Conservation (phyloP, 2,113 vertebrate species). For the Ochotona curzoniae region DNA sequence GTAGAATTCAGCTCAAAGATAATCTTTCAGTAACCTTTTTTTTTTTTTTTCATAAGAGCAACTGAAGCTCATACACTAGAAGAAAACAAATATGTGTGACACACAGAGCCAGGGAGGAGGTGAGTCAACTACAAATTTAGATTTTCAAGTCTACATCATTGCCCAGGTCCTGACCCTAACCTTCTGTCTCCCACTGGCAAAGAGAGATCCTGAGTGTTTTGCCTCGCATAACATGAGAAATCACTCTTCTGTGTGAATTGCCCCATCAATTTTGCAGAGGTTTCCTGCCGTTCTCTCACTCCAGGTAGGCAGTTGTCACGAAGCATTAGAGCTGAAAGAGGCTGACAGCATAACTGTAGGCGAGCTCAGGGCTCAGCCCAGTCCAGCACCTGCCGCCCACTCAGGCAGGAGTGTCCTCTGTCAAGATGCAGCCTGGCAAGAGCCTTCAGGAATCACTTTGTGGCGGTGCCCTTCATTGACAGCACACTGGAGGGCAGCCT, state of each 20-base stretch:
- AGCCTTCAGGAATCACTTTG: constrained; percentile 84
- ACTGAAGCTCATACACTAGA: not conserved
- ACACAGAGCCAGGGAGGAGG: not conserved
- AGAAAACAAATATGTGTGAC: constrained; percentile 50
- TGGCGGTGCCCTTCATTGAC: constrained; percentile 84
- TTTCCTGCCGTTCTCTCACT: constrained; percentile 85
- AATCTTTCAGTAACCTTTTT: not conserved
- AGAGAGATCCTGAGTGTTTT: not conserved
- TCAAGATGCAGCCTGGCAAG: constrained; percentile 80
- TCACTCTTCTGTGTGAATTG: constrained; percentile 75
- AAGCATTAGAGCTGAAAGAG: constrained; percentile 87
- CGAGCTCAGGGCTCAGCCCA: constrained; percentile 86
- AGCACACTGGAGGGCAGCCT: constrained; percentile 80
- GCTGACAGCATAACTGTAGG: constrained; percentile 86
- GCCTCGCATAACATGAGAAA: constrained; percentile 54
- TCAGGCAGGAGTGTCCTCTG: constrained; percentile 76
- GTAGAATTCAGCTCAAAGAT: constrained; percentile 14
- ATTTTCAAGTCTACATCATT: constrained; percentile 29
- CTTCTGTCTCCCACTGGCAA: constrained; percentile 68
- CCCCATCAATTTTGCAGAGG: constrained; percentile 89
- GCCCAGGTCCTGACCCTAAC: constrained; percentile 52
- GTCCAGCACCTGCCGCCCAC: constrained; percentile 84
- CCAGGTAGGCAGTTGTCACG: constrained; percentile 90
- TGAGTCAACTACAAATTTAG: not conserved
- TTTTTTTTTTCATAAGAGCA: not conserved